Conservation (phyloP, 1,140 invertebrate genomes). For the Stratiolaelaps scimitus region DNA sequence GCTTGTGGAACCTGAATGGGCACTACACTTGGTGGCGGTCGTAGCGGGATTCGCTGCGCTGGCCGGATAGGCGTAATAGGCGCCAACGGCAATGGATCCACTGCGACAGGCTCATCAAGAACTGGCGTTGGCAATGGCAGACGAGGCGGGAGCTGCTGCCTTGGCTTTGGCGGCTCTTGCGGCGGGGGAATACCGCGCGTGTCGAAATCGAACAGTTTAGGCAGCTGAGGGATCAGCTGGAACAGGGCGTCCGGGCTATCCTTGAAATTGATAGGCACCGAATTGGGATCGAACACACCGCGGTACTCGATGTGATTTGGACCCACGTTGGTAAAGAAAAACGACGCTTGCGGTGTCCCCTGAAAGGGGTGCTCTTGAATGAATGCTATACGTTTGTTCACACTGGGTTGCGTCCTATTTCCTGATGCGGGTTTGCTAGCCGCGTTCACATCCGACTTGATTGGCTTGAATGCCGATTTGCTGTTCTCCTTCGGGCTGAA, state of each 20-base stretch:
- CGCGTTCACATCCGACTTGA: background rate
- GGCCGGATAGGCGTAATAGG: constrained; percentile 49
- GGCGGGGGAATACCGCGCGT: constrained; percentile 36
- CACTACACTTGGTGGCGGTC: constrained; percentile 34
- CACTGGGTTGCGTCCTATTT: background rate
- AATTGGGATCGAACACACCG: constrained; percentile 33
- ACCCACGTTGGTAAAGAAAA: constrained; percentile 35
- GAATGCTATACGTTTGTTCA: constrained; percentile 24
- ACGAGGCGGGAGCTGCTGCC: constrained; percentile 48
- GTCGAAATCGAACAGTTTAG: constrained; percentile 34
- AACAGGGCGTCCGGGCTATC: constrained; percentile 35
- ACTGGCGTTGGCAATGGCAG: constrained; percentile 53
- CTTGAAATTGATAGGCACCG: constrained; percentile 30
- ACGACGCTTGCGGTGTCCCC: constrained; percentile 28
- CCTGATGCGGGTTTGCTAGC: background rate
- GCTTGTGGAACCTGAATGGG: constrained; percentile 28
- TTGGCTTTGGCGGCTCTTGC: constrained; percentile 40
- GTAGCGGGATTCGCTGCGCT: constrained; percentile 35
- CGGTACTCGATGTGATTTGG: constrained; percentile 35
- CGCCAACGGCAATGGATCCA: constrained; percentile 44
- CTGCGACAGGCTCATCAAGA: constrained; percentile 39
- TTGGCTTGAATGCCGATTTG: constrained; percentile 4
- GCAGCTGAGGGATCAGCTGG: constrained; percentile 37
- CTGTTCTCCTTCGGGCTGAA: constrained; percentile 21
- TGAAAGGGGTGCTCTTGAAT: constrained; percentile 9